Base-by-base conservation (phyloP, 23 tunicate species). In the Styela clava region DNA sequence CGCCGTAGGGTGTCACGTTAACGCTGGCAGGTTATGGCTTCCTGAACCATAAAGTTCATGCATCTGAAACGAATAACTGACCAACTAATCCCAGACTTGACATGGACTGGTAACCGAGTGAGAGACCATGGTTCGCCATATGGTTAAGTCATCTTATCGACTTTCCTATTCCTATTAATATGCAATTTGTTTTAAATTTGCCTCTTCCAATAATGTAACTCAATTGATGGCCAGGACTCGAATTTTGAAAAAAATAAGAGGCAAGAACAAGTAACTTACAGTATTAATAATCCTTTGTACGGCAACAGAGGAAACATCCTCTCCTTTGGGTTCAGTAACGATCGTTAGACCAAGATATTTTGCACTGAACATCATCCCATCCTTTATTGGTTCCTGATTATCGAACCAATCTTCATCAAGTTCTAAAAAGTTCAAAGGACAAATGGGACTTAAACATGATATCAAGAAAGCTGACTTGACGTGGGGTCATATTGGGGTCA, bases 311-410 rank as follows among this genome's bases (percentile, higher is more conserved):
- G 91, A 82, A 69, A 87, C 74, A 24, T 87, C 86, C 74, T 87
- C 91, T 65, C 91, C 85, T 73, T 82, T 73, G 19, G 91, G 82
- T 21, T 68, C 61, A 33, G 73, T 80, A 34, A 87, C 85, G 35
- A 82, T 27, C 23, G 91, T 87, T 73, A 82, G 36, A 1, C 91
- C 91, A 61, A 87, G 62, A 72, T 87, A 87, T 70, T 87, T 87
- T 35, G 82, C 68, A 28, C 69, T 87, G 51, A 79, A 87, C 29
- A 62, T 73, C 78, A 81, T 64, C 68, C 91, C 91, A 52, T 87
- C 91, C 0, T 71, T 64, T 12, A 87, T 74, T 2, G 86, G 82
- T 32, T 82, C 85, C 64, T 69, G 62, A 31, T 64, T 84, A 12
- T 87, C 91, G 63, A 82, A 52, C 85, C 84, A 87, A 29, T 87